Conservation (phyloP, 2,797 vertebrate genomes). For the Nannoperca australis region DNA sequence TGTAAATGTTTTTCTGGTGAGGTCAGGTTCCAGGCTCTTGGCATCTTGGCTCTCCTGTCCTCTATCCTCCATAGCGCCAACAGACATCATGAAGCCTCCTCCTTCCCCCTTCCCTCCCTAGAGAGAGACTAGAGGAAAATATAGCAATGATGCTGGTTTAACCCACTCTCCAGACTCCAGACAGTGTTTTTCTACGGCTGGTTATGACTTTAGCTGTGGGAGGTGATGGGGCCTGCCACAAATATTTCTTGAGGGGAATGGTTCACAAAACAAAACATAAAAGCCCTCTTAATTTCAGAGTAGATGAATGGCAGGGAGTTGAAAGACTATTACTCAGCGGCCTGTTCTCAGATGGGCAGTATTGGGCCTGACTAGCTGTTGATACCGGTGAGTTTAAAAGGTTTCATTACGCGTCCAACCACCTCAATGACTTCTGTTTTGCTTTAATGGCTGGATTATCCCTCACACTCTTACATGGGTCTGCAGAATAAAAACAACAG, state of each 20-base stretch:
- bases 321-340: constrained; percentile 69
- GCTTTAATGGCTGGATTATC: constrained; percentile 22
- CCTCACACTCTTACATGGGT: constrained; percentile 14
- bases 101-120: constrained; percentile 35
- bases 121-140: constrained; percentile 69
- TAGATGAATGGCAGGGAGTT: constrained; percentile 72
- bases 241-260: constrained; percentile 81
- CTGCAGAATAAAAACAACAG: constrained; percentile 21
- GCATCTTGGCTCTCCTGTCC: constrained; percentile 70
- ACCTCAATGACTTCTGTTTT: constrained; percentile 32
- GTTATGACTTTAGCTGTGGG: constrained; percentile 82
- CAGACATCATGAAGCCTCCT: constrained; percentile 55
- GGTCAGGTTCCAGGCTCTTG: constrained; percentile 80
- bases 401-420: constrained; percentile 55
- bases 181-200: constrained; percentile 80
- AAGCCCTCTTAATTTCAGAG: constrained; percentile 76
- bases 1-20: constrained; percentile 81
- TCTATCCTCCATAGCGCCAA: constrained; percentile 62
- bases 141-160: constrained; percentile 76
- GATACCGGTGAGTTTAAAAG: constrained; percentile 58
- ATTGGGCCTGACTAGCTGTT: constrained; percentile 57
- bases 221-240: constrained; percentile 79
- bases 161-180: constrained; percentile 82
- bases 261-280: constrained; percentile 81
- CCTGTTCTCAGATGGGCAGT: constrained; percentile 43